phyloP scores from a whole-genome alignment of 2,797 vertebrate genomes.

The Anabas testudineus region DNA sequence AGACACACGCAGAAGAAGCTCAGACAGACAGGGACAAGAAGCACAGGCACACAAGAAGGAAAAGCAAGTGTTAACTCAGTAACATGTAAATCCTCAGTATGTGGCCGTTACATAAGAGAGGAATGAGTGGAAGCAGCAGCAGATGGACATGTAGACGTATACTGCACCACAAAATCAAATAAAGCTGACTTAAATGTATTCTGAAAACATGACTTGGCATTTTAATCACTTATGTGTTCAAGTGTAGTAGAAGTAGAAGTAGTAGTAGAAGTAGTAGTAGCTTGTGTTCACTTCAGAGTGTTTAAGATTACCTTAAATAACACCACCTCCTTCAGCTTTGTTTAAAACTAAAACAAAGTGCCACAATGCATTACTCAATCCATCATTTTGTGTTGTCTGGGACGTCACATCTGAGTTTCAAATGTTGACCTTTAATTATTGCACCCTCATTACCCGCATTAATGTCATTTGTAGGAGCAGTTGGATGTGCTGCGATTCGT shows the following conservation, averaged over 20 bases:
- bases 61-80: conserved; percentile 72
- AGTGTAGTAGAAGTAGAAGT: too few relatives aligned
- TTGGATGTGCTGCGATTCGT: background rate
- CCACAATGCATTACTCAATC: background rate
- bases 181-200: background rate
- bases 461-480: conserved; percentile 24
- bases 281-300: too few relatives aligned
- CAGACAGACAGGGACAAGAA: conserved; percentile 34
- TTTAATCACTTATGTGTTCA: too few relatives aligned
- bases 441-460: conserved; percentile 43
- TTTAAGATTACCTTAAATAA: conserved; percentile 7
- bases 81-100: conserved; percentile 48
- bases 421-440: conserved; percentile 54
- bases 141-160: background rate
- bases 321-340: background rate
- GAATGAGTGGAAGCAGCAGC: background rate
- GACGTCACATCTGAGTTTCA: conserved; percentile 26
- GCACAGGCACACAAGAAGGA: conserved; percentile 33
- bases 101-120: conserved; percentile 57
- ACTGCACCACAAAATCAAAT: background rate
- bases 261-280: too few relatives aligned
- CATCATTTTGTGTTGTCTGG: conserved; percentile 1
- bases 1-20: conserved; percentile 46
- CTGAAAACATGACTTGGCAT: too few relatives aligned
- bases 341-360: background rate